Evolutionary conservation across 2,797 vertebrate genomes (phyloP).

Genomic region (Leptoclinus maculatus): DNA sequence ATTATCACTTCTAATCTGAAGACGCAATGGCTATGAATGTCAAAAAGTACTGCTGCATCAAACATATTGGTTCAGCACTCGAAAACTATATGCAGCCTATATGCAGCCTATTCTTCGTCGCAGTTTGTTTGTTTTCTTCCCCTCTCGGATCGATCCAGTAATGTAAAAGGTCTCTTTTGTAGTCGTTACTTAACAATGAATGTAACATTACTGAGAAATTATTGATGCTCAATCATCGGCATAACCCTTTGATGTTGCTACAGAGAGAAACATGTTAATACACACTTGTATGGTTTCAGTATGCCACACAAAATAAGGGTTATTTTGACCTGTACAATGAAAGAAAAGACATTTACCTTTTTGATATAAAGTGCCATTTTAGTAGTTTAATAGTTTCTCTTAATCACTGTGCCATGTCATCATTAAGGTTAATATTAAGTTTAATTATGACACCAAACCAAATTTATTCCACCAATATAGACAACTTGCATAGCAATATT

Average conservation of each 20-base stretch:
- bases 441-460: neutral
- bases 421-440: neutral
- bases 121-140: neutral
- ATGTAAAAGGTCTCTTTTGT: neutral
- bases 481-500: neutral
- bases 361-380: neutral
- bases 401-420: neutral
- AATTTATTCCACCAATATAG: neutral
- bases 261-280: neutral
- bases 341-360: neutral
- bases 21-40: neutral
- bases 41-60: neutral
- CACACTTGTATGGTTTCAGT: neutral
- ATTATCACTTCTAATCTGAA: slow-evolving; percentile 15
- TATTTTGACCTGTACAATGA: neutral
- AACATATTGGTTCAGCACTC: neutral
- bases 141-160: neutral
- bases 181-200: neutral
- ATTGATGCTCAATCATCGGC: neutral
- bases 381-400: neutral
- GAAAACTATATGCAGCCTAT: neutral
- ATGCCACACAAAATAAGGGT: neutral
- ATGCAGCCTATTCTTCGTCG: neutral
- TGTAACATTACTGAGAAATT: neutral
- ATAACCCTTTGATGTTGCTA: neutral